These are phyloP conservation scores for Torymus texanus DNA, from an alignment of 2,888 invertebrate species.

Conservation along the genomic window DNA sequence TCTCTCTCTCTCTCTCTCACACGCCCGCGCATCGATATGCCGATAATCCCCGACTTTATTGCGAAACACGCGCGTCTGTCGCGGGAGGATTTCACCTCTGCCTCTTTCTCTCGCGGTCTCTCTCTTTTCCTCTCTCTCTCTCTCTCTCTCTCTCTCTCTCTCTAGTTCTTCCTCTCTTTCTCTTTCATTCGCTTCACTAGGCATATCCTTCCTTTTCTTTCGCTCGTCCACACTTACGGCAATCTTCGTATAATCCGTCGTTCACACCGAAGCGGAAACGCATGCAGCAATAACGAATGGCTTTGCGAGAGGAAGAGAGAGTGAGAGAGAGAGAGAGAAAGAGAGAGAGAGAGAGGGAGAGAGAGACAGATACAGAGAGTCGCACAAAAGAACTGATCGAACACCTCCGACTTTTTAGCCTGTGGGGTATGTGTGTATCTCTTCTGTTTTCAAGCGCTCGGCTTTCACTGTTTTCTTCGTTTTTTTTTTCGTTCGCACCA, in stretches of 20 bases:
- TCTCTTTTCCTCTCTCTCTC: background rate
- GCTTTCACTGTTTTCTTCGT: background rate
- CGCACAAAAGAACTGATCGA: slow-evolving; percentile 35
- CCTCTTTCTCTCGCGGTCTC: background rate
- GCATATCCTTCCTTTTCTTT: background rate
- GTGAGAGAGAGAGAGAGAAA: background rate
- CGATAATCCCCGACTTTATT: slow-evolving; percentile 56
- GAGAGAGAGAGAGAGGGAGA: background rate
- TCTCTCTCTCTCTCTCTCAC: background rate
- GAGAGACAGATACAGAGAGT: background rate
- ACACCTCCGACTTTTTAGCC: slow-evolving; percentile 14
- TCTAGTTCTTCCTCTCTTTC: background rate
- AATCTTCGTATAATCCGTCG: slow-evolving; percentile 50
- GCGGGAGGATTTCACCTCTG: slow-evolving; percentile 38
- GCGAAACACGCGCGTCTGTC: slow-evolving; percentile 48
- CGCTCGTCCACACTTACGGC: slow-evolving; percentile 34
- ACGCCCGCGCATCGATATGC: slow-evolving; percentile 44
- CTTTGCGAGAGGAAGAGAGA: slow-evolving; percentile 14
- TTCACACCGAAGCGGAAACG: background rate
- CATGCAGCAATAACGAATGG: slow-evolving; percentile 37
- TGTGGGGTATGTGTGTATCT: background rate
- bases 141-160: background rate
- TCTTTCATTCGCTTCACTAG: background rate
- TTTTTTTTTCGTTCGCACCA: background rate
- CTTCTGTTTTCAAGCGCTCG: slow-evolving; percentile 4